These are phyloP conservation scores for Bombylius discolor DNA, from an alignment of 2,888 invertebrate species.

Conservation along the genomic window DNA sequence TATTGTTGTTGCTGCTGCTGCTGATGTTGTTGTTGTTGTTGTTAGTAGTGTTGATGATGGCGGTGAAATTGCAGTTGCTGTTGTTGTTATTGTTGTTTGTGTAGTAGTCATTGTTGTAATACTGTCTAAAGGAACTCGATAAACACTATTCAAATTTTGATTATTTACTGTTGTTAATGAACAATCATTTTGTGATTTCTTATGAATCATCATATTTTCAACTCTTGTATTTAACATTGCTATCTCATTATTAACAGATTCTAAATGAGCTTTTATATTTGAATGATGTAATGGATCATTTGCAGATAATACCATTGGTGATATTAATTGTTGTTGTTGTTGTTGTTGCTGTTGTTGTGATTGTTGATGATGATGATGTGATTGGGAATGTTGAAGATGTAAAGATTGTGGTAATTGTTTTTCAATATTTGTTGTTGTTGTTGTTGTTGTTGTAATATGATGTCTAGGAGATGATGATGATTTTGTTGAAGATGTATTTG, in stretches of 20 bases:
- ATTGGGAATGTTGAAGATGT: background rate
- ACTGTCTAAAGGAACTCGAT: conserved; percentile 7
- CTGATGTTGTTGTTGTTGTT: no score
- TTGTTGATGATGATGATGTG: background rate
- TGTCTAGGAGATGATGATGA: conserved; percentile 5
- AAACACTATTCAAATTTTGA: conserved; percentile 4
- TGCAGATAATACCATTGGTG: conserved; percentile 3
- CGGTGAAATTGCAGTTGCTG: no score
- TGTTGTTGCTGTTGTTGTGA: conserved; percentile 4
- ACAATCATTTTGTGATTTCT: background rate
- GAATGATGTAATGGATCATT: conserved; percentile 23
- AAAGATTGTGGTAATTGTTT: background rate
- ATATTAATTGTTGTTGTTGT: conserved; percentile 1
- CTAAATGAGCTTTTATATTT: conserved; percentile 27
- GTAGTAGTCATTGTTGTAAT: background rate
- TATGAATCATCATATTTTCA: conserved; percentile 41
- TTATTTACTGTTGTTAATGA: background rate
- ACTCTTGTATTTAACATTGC: conserved; percentile 44
- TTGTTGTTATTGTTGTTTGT: no score
- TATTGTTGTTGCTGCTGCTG: background rate
- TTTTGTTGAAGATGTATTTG: conserved; percentile 7
- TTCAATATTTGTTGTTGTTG: background rate
- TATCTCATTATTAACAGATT: conserved; percentile 42
- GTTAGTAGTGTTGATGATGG: no score
- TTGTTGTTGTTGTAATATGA: background rate